phyloP scores from a whole-genome alignment of 2,888 invertebrate genomes.

The Tetanocera ferruginea region DNA sequence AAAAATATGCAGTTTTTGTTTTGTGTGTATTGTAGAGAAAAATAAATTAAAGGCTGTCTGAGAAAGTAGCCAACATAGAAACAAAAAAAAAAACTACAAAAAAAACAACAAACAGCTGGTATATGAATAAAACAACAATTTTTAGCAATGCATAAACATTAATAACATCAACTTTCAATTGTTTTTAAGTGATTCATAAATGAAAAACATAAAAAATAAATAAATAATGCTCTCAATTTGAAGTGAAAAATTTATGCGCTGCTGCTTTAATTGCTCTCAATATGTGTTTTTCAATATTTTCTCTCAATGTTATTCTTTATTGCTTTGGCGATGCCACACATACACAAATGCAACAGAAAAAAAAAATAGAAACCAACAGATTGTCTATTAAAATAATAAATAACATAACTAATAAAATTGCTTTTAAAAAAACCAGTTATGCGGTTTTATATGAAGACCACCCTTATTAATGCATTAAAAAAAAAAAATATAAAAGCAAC shows the following conservation, averaged over 20 bases:
- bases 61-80: no score
- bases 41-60: neutral
- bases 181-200: neutral
- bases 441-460: no score
- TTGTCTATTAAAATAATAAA: no score
- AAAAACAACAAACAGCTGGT: neutral
- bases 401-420: no score
- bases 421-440: no score
- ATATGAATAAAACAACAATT: no score
- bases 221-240: neutral
- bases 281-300: neutral
- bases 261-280: neutral
- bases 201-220: neutral
- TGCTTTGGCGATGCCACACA: neutral
- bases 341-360: neutral
- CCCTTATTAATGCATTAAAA: no score
- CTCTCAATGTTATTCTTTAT: neutral
- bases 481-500: no score
- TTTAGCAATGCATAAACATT: neutral
- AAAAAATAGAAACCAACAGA: no score
- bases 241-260: neutral
- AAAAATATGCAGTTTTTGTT: neutral
- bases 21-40: no score
- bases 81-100: no score
- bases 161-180: neutral